phyloP scores from a whole-genome alignment of 2,888 invertebrate species.

The Notodonta ziczac region DNA sequence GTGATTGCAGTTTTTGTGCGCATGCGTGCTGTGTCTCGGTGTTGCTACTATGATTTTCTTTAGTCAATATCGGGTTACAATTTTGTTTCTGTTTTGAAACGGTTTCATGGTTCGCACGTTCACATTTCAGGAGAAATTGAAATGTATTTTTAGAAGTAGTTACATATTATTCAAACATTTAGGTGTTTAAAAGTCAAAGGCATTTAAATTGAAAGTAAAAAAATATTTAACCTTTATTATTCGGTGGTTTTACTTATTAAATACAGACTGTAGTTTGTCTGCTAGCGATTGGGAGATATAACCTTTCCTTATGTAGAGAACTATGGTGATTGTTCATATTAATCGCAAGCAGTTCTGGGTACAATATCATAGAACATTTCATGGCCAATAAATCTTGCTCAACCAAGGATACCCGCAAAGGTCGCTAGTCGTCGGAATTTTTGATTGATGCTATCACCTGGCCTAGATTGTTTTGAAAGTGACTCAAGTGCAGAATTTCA shows the following conservation, averaged over 20 bases:
- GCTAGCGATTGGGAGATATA: conserved; percentile 6
- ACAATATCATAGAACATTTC: conserved; percentile 14
- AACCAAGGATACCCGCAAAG: conserved; percentile 31
- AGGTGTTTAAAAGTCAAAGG: too few species aligned
- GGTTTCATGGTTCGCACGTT: too few species aligned
- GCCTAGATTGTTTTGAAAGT: conserved; percentile 17
- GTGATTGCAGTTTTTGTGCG: conserved; percentile 22
- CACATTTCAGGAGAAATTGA: too few species aligned
- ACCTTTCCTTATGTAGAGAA: neutral
- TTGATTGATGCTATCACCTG: conserved; percentile 28
- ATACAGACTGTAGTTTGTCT: too few species aligned
- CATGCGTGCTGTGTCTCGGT: conserved; percentile 23
- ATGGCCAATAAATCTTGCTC: conserved; percentile 27
- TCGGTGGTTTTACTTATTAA: too few species aligned
- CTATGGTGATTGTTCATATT: neutral
- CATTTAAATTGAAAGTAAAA: too few species aligned
- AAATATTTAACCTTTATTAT: too few species aligned
- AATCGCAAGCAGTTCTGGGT: neutral
- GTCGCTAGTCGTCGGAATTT: conserved; percentile 19
- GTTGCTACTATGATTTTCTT: conserved; percentile 14
- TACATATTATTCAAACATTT: too few species aligned
- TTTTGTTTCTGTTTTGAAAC: too few species aligned
- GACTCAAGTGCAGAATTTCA: conserved; percentile 4
- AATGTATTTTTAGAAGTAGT: too few species aligned
- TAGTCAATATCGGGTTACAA: conserved; percentile 5